Evolutionary conservation across 2,888 invertebrate species (phyloP).

Genomic region (Saturnia pavonia): DNA sequence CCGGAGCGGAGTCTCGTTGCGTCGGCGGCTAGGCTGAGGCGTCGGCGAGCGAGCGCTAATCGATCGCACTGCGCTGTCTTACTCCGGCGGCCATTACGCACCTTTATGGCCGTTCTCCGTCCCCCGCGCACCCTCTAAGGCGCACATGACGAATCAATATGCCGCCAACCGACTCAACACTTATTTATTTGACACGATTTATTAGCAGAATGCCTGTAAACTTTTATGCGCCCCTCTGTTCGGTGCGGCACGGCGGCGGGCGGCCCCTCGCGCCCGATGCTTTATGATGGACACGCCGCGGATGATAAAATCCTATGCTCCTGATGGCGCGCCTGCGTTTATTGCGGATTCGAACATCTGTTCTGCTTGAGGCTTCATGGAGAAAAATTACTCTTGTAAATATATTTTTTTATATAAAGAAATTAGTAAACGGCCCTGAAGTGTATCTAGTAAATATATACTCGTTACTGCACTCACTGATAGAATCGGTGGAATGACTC

Average conservation of each 20-base stretch:
- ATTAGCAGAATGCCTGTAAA: conserved; percentile 81
- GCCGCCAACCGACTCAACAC: conserved; percentile 81
- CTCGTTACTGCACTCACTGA: not conserved
- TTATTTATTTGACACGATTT: conserved; percentile 82
- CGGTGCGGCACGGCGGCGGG: conserved; percentile 41
- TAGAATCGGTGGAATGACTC: too few species aligned
- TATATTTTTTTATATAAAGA: not conserved
- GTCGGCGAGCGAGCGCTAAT: conserved; percentile 66
- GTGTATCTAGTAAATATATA: not conserved
- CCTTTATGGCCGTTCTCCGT: conserved; percentile 83
- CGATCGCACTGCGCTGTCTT: conserved; percentile 87
- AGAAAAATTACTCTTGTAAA: conserved; percentile 30
- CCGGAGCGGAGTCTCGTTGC: conserved; percentile 10
- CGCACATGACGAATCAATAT: conserved; percentile 82
- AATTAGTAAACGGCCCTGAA: not conserved
- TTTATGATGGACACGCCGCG: conserved; percentile 74
- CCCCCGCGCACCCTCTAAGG: conserved; percentile 67
- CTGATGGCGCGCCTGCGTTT: conserved; percentile 59
- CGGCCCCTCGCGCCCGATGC: conserved; percentile 37
- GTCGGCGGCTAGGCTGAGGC: conserved; percentile 20
- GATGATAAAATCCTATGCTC: conserved; percentile 74
- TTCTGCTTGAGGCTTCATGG: conserved; percentile 55
- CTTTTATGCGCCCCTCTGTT: conserved; percentile 74
- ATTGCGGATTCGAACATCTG: conserved; percentile 72
- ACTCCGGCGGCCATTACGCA: conserved; percentile 88